A percentile compares a stretch with the other conserved stretches of the same genome.
phyloP scores from a whole-genome alignment of 1,140 invertebrate species.

The Chionoecetes opilio region DNA sequence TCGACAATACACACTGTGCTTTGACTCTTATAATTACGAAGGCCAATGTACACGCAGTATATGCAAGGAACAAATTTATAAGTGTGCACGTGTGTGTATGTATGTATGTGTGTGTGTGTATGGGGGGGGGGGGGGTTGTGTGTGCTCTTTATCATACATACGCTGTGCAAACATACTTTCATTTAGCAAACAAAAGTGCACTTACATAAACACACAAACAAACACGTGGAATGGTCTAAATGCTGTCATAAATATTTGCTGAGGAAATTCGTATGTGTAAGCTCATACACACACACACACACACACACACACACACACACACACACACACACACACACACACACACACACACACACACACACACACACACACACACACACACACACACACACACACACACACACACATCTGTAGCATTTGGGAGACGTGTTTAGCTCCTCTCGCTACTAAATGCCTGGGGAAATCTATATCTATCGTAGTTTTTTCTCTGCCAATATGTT shows the following conservation, averaged over 20 bases:
- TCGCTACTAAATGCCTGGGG: neutral
- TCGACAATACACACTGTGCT: neutral
- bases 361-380: constrained; percentile 44
- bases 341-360: neutral
- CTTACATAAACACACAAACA: constrained; percentile 5
- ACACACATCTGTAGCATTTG: neutral
- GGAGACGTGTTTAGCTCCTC: neutral
- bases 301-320: too few species aligned
- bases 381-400: constrained; percentile 16
- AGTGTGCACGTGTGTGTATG: neutral
- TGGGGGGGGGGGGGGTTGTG: too few species aligned
- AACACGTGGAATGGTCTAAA: neutral
- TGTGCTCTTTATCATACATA: neutral
- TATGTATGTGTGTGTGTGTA: neutral
- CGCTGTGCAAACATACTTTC: neutral
- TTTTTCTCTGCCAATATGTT: neutral
- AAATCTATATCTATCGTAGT: neutral
- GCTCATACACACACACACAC: too few species aligned
- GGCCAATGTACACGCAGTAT: neutral
- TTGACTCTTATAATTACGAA: neutral
- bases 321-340: too few species aligned
- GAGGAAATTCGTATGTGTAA: neutral
- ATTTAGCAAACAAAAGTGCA: constrained; percentile 17
- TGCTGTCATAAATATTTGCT: neutral
- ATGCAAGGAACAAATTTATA: neutral